Evolutionary conservation across 2,888 invertebrate genomes (phyloP), one percentile per base, ranked within the genome.

Genomic region (Chaitophorus viminalis): DNA sequence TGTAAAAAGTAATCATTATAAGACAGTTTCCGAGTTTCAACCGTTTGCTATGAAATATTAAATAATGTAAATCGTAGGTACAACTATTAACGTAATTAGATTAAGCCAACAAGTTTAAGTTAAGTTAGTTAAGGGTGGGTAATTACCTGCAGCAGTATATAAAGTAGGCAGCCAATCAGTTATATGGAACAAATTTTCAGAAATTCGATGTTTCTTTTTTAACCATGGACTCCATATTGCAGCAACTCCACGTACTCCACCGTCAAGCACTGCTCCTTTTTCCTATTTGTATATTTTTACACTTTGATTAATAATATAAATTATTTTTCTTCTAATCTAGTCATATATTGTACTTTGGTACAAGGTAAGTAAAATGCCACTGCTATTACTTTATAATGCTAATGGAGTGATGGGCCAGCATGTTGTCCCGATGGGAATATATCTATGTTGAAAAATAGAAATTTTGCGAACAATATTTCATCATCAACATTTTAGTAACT

Each of bases 211-310:
- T 33, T 91, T 91, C 11, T 93, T 92, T 77, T 92, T 91, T n/a
- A 94, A 91, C 70, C 92, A 89, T 0, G 96, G 94, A 90, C 94
- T 95, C 94, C 95, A 97, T 82, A 97, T 92, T 76, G 95, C 94
- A 0, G 95, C 95, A 0, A 94, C 94, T 0, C 95, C 95, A 88
- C 96, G 93, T 0, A 97, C 93, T 0, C 94, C 97, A 5, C 98
- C 98, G 92, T 98, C 98, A 94, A 95, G 97, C 0, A 96, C 93
- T 0, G 96, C 94, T 90, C 94, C 93, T 92, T 98, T 98, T 91
- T 94, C 93, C 94, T 94, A 89, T 36, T 60, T 72, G n/a, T n/a
- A n/a, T 33, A n/a, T 65, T 65, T 65, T 25, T n/a, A 65, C 1
- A 65, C n/a, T 3, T n/a, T 65, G 4, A 65, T 6, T 65, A 65